Base-by-base conservation (phyloP, 2,797 vertebrate genomes). In the Bovichtus variegatus region DNA sequence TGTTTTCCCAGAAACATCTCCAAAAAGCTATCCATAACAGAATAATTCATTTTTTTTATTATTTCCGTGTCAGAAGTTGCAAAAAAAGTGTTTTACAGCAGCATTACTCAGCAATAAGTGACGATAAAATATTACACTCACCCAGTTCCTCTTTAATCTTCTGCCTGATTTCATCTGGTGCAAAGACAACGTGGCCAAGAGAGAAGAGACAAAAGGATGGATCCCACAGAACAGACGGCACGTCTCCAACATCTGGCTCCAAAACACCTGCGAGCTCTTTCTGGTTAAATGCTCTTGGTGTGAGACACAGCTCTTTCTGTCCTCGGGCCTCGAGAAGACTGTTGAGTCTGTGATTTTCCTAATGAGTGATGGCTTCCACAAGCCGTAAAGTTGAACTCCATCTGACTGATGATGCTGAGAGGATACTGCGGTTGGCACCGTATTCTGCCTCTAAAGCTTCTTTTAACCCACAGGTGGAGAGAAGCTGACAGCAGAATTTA, bases 311-410 rank as follows among this genome's bases (percentile, higher is more conserved):
- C 19, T 31, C 65, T 27, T 68, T 3, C 41, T n/a, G 27, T 44
- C 65, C 27, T 11, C 29, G 9, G 8, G 65, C 40, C 13, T 55
- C 0, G 12, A 23, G 40, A 55, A 44, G 25, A 43, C 50, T 44
- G 50, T 16, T 29, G 65, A 34, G 65, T 55, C 38, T 55, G 65
- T 31, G 51, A 34, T 68, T 55, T 27, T 68, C 23, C 40, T 44
- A 68, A 68, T 34, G 60, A 62, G 27, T 46, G 43, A 47, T 44
- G 27, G 18, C 60, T 31, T 46, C 6, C 43, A 62, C 11, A 9
- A 21, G 43, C 27, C 4, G 3, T 62, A 13, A 46, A 62, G 19
- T 9, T 62, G 27, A 31, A 62, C 25, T 62, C 27, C 41, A n/a
- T 12, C 10, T 67, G 50, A 67, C 25, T 31, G 65, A 44, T 44